Base-by-base conservation (phyloP, 2,888 invertebrate genomes). In the Tenthredo livida region DNA sequence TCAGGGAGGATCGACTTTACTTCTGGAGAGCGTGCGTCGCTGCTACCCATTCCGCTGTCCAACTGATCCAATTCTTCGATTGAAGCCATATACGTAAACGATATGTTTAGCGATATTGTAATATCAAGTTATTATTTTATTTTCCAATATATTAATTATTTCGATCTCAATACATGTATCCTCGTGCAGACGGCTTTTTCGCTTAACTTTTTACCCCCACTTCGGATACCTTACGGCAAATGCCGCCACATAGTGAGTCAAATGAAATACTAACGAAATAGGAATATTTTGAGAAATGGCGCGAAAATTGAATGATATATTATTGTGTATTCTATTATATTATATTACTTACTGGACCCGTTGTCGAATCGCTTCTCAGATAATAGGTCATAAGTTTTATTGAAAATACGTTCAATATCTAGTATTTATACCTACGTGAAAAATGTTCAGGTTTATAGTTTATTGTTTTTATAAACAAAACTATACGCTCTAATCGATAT, bases 11-110 rank as follows among this genome's bases (percentile, higher is more conserved):
- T 87, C 47, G 91, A 89, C 88, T 92, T 92, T n/a, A 91, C 88
- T 88, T 92, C 92, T 65, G 92, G 92, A 50, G 93, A 92, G 78
- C 90, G 89, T 54, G 89, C 90, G 86, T 92, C 92, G 89, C 91
- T 92, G 88, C 91, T 92, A 78, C 90, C 92, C 92, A 93, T 92
- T 86, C 92, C 92, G 91, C 92, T 92, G 67, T 83, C 83, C 84
- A 91, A 86, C 85, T 90, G 89, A 82, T 90, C 91, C 85, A 91
- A 58, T 85, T 92, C 92, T 84, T 92, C 92, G 75, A 91, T 86
- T 87, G 90, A 90, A 89, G 91, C 90, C 92, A 92, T 92, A 87
- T 86, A 90, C 86, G 85, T 72, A 33, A 82, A 85, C 83, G 29
- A 77, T 40, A 72, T 58, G 43, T 67, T 47, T 50, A 29, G 67